Base-by-base conservation (phyloP, 2,113 vertebrate species). In the Falco punctatus region DNA sequence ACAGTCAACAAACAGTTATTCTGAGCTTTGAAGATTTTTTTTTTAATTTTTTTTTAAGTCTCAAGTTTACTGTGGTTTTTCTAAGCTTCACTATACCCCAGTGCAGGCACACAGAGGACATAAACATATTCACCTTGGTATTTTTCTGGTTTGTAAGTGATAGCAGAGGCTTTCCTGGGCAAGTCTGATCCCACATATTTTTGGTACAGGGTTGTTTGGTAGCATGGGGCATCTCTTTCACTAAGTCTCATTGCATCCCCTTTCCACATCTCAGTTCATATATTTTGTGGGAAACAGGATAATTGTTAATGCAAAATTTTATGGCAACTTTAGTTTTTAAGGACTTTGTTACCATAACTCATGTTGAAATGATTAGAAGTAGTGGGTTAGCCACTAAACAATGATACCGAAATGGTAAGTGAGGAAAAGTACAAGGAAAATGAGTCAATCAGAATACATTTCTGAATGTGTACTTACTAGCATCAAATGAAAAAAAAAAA, bases 51-150 rank as follows among this genome's bases (percentile, higher is more conserved):
- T 35, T 35, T 81, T 35, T 1, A 61, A 30, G 9, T 40, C 32
- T 74, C 32, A 30, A 21, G 15, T 62, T 84, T 38, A 15, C 2
- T 72, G 1, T 54, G 7, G 0, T 32, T 74, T 58, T 52, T 55
- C 2, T 9, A 46, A 15, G 2, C 49, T 73, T 86, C 12, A 17
- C 33, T 44, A 14, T 52, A 44, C 54, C 9, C 6, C 42, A 46
- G 27, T 49, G 24, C 7, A 71, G n/a, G 6, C 21, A n/a, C 0
- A 1, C 8, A 42, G 28, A 30, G 12, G 70, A n/a, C 4, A 22
- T 16, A 10, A 2, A 55, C 5, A 33, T 5, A 35, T 51, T 69
- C 32, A 30, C 20, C 8, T 4, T 30, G 7, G 4, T 35, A 15
- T 35, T 92, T 57, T 92, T 83, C 33, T 88, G 75, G 38, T 8